Percentiles rank a stretch among this genome's conserved stretches.
Evolutionary conservation across 2,113 vertebrate species (phyloP).

Genomic region (Acrocephalus arundinaceus): DNA sequence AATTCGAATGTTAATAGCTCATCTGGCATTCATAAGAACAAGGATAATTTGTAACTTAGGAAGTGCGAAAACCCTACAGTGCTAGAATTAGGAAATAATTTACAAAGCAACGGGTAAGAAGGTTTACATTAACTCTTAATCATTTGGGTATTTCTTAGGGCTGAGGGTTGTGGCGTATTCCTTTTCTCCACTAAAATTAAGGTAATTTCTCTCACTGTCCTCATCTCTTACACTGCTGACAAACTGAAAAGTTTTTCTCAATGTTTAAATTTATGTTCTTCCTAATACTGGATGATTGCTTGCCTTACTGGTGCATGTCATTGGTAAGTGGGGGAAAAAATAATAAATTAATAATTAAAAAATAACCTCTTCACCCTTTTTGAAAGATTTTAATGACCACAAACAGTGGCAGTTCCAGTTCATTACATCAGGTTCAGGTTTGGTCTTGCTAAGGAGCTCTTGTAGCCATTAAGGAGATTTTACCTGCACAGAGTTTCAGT

Average conservation of each 20-base stretch:
- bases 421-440: accelerated
- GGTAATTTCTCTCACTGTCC: not conserved
- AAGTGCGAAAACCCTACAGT: not conserved
- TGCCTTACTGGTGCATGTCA: not conserved
- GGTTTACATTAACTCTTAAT: not conserved
- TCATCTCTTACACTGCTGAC: not conserved
- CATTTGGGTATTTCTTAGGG: not conserved
- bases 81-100: not conserved
- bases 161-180: not conserved
- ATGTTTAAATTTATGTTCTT: not conserved
- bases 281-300: not conserved
- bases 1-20: not conserved
- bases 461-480: not conserved
- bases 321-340: not conserved
- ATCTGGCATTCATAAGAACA: not conserved
- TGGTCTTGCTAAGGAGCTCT: not conserved
- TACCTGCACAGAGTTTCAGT: not conserved
- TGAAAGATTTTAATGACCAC: not conserved
- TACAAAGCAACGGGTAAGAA: not conserved
- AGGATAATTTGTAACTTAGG: not conserved
- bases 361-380: not conserved
- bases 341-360: no score
- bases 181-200: not conserved
- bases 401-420: not conserved
- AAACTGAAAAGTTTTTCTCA: not conserved